Evolutionary conservation across 2,888 invertebrate genomes (phyloP).

Genomic region (Dioctria linearis): DNA sequence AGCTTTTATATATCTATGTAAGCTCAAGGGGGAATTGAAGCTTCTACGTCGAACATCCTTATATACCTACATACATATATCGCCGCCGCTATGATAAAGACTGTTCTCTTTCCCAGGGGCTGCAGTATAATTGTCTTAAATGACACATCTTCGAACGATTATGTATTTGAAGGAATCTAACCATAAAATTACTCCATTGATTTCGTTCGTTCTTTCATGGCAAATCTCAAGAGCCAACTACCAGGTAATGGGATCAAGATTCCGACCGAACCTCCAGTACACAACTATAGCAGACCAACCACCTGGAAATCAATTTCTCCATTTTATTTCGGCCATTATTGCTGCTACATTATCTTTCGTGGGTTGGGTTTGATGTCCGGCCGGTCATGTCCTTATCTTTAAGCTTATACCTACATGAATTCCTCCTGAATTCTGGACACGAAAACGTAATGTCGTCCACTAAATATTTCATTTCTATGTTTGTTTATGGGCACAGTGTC

Average conservation of each 20-base stretch:
- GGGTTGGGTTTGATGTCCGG: neutral
- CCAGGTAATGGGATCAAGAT: slow-evolving; percentile 23
- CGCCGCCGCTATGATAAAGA: neutral
- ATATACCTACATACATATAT: neutral
- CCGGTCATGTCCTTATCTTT: neutral
- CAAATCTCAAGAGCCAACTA: slow-evolving; percentile 42
- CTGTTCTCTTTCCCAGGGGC: neutral
- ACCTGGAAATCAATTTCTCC: slow-evolving; percentile 51
- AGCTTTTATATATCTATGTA: neutral
- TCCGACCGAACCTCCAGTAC: neutral
- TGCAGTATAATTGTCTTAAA: slow-evolving; percentile 29
- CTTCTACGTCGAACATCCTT: neutral
- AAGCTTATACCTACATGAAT: slow-evolving; percentile 7
- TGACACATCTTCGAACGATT: slow-evolving; percentile 37
- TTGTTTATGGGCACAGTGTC: slow-evolving; percentile 27
- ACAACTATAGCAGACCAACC: slow-evolving; percentile 28
- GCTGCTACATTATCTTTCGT: slow-evolving; percentile 46
- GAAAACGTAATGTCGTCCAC: slow-evolving; percentile 40
- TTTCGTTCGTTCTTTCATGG: slow-evolving; percentile 16
- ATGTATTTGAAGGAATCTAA: slow-evolving; percentile 31
- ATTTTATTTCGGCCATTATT: slow-evolving; percentile 48
- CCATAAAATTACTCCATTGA: slow-evolving; percentile 43
- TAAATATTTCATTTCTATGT: slow-evolving; percentile 48
- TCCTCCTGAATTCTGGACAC: slow-evolving; percentile 25
- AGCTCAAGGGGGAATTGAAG: neutral